Evolutionary conservation across 2,113 vertebrate genomes (phyloP).

Genomic region (Ahaetulla prasina): DNA sequence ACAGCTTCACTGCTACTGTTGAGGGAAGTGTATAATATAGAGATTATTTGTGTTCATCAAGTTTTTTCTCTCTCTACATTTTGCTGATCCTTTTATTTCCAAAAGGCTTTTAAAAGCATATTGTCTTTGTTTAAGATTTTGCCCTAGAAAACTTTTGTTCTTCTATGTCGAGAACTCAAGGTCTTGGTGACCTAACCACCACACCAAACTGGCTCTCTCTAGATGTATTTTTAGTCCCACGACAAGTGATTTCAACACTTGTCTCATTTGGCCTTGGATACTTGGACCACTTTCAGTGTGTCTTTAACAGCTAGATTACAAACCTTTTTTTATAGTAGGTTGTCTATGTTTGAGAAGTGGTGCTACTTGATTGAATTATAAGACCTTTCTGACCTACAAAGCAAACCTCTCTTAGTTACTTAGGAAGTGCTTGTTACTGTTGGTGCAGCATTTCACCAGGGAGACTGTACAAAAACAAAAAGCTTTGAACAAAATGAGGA

Average conservation of each 20-base stretch:
- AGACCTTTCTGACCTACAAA: neutral
- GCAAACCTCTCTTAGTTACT: slow-evolving; percentile 6
- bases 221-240: neutral
- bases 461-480: slow-evolving; percentile 10
- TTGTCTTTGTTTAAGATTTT: neutral
- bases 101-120: neutral
- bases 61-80: neutral
- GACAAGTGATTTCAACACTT: neutral
- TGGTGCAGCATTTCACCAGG: slow-evolving; percentile 22
- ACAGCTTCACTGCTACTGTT: no score
- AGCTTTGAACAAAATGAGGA: slow-evolving; percentile 41
- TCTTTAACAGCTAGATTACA: neutral
- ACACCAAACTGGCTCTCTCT: neutral
- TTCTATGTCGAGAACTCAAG: neutral
- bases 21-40: neutral
- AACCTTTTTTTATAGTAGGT: neutral
- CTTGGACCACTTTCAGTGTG: neutral
- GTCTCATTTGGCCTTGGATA: neutral
- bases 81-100: neutral
- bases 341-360: neutral
- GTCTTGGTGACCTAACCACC: neutral
- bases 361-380: neutral
- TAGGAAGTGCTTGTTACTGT: slow-evolving; percentile 3
- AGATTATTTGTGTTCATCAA: neutral
- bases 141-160: neutral